These are phyloP conservation scores for Trichomalopsis sarcophagae DNA, from an alignment of 1,140 invertebrate species.

Conservation along the genomic window DNA sequence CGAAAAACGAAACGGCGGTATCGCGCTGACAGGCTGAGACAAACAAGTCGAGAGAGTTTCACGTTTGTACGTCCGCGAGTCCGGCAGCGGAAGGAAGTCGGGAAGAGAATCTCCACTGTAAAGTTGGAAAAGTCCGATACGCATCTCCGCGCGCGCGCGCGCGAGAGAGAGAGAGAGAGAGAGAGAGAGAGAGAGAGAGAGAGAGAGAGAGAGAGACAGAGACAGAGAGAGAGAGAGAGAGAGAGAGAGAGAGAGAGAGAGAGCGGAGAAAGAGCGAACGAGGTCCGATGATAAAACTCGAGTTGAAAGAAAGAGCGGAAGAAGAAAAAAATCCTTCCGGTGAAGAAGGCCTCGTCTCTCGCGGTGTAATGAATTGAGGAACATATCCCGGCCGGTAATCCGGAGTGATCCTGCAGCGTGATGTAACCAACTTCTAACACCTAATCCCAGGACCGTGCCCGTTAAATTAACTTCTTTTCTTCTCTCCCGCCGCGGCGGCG, in stretches of 20 bases:
- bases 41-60: background rate
- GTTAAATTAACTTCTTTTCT: slow-evolving; percentile 65
- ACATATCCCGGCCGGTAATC: slow-evolving; percentile 55
- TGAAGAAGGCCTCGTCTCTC: background rate
- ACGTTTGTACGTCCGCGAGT: background rate
- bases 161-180: background rate
- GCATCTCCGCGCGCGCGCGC: too few relatives aligned
- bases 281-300: background rate
- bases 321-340: background rate
- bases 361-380: slow-evolving; percentile 35
- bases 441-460: slow-evolving; percentile 59
- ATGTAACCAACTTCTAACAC: slow-evolving; percentile 64
- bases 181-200: too few relatives aligned
- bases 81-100: background rate
- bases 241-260: too few relatives aligned
- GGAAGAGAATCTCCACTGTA: background rate
- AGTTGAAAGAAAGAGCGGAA: background rate
- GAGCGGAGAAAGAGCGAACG: too few relatives aligned
- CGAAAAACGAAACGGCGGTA: background rate
- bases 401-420: slow-evolving; percentile 40
- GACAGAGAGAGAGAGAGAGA: too few relatives aligned
- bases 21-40: background rate
- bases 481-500: slow-evolving; percentile 23
- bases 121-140: background rate
- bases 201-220: too few relatives aligned